These are phyloP conservation scores for Athetis lepigone DNA, from an alignment of 2,888 invertebrate species.

Conservation along the genomic window DNA sequence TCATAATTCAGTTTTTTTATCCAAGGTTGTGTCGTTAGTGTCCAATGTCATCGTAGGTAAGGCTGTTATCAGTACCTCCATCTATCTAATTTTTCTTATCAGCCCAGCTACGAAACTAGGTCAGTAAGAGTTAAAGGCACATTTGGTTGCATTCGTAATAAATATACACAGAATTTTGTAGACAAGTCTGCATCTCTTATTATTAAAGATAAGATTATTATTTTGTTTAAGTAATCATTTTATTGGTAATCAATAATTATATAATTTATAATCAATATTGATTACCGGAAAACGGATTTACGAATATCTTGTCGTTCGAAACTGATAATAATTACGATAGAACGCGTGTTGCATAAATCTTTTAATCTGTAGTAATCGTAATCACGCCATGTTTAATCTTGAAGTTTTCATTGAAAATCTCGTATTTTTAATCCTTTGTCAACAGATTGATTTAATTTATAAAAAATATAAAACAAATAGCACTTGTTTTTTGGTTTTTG, in stretches of 20 bases:
- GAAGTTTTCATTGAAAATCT: not conserved
- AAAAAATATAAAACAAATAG: slow-evolving; percentile 3
- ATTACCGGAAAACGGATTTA: slow-evolving; percentile 30
- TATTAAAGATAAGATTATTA: slow-evolving; percentile 10
- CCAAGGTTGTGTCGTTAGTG: slow-evolving; percentile 79
- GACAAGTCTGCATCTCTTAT: slow-evolving; percentile 15
- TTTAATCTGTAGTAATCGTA: slow-evolving; percentile 1
- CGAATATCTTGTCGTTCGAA: not conserved
- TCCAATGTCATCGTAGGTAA: slow-evolving; percentile 85
- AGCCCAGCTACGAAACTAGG: slow-evolving; percentile 75
- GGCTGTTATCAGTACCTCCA: slow-evolving; percentile 79
- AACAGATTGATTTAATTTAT: not conserved
- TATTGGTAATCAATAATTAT: not conserved
- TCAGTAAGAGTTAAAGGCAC: slow-evolving; percentile 73
- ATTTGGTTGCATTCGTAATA: slow-evolving; percentile 64
- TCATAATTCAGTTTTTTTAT: slow-evolving; percentile 1
- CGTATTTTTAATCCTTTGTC: not conserved
- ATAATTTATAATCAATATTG: slow-evolving; percentile 2
- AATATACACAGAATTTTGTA: slow-evolving; percentile 14
- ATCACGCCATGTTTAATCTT: not conserved
- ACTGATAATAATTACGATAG: slow-evolving; percentile 2
- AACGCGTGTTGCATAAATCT: not conserved
- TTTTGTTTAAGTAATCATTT: not conserved
- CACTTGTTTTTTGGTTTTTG: too few species aligned
- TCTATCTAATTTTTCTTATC: slow-evolving; percentile 85